Conservation (phyloP, 2,113 vertebrate genomes). For the Catagonus wagneri region DNA sequence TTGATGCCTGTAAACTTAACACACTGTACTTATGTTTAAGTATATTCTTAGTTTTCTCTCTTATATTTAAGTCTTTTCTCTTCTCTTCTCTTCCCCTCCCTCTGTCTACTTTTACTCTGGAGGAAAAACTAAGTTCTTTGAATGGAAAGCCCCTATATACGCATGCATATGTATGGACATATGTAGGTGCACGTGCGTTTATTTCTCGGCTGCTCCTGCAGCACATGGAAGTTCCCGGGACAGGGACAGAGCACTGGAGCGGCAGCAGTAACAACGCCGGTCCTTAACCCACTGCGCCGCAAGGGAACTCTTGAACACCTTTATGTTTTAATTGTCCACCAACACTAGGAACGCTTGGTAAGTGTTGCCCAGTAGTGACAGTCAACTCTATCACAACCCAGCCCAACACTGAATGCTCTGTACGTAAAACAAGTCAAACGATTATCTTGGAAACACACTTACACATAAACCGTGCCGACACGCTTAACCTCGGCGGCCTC, state of each 20-base stretch:
- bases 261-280: no score
- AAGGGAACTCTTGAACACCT: no score
- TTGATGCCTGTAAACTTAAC: neutral
- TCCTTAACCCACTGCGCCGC: no score
- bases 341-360: rapidly evolving
- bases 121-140: neutral
- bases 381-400: rapidly evolving
- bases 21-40: no score
- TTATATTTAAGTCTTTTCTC: neutral
- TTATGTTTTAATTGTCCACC: no score
- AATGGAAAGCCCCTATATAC: rapidly evolving
- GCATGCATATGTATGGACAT: no score
- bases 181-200: no score
- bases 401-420: neutral
- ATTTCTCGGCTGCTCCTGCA: no score
- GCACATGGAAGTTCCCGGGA: no score
- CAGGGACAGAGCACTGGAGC: no score
- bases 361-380: rapidly evolving
- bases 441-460: neutral
- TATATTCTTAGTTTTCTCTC: neutral
- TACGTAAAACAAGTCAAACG: rapidly evolving
- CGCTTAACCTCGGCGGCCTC: rapidly evolving
- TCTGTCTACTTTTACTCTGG: neutral
- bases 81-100: neutral
- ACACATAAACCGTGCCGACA: rapidly evolving